Conservation (phyloP, 2,888 invertebrate species). For the Eilema griseolum region DNA sequence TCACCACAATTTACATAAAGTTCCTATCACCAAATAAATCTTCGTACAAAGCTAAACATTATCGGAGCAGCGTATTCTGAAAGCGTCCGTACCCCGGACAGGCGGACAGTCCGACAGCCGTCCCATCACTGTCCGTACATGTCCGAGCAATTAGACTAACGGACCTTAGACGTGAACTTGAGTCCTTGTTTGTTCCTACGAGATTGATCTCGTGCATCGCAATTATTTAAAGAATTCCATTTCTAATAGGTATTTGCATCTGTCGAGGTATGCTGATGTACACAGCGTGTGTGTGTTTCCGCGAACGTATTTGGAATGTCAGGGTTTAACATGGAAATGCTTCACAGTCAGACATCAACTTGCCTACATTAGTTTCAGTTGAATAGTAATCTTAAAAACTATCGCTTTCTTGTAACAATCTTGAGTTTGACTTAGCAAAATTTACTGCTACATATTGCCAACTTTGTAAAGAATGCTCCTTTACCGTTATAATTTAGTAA, state of each 20-base stretch:
- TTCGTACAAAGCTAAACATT: conserved; percentile 61
- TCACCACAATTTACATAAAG: conserved; percentile 49
- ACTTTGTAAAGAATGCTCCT: too few relatives aligned
- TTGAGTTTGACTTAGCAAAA: neutral
- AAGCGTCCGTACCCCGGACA: conserved; percentile 61
- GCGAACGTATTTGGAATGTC: neutral
- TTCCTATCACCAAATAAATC: conserved; percentile 65
- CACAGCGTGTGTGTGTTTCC: conserved; percentile 5
- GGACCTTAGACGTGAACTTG: conserved; percentile 61
- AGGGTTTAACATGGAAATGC: conserved; percentile 2
- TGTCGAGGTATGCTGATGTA: conserved; percentile 14
- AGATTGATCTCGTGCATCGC: conserved; percentile 51
- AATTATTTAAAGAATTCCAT: conserved; percentile 48
- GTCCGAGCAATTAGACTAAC: conserved; percentile 78
- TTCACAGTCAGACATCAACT: neutral
- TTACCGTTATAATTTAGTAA: too few relatives aligned
- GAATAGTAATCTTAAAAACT: neutral
- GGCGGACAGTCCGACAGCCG: conserved; percentile 55
- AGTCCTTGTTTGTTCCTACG: conserved; percentile 53
- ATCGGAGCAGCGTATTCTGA: conserved; percentile 67
- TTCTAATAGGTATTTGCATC: conserved; percentile 31
- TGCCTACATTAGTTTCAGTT: neutral
- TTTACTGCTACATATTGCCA: too few relatives aligned
- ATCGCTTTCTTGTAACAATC: neutral
- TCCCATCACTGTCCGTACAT: conserved; percentile 70